phyloP scores from a whole-genome alignment of 2,797 vertebrate species.

The Silurus aristotelis region DNA sequence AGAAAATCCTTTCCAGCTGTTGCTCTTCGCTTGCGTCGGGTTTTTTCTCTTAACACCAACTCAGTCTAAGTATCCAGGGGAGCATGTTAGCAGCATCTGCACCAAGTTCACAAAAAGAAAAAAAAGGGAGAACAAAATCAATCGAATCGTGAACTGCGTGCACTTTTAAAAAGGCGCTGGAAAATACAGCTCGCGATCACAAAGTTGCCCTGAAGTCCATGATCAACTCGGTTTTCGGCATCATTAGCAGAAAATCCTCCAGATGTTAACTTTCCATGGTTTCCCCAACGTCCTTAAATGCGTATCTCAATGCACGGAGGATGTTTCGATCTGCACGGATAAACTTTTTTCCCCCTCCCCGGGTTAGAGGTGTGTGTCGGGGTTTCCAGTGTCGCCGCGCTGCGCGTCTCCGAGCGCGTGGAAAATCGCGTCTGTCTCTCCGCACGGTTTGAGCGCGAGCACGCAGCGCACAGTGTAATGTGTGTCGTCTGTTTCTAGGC shows the following conservation, averaged over 20 bases:
- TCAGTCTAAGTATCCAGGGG: slow-evolving; percentile 20
- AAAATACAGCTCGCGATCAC: background rate
- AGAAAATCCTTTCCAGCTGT: slow-evolving; percentile 34
- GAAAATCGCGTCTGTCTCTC: slow-evolving; percentile 46
- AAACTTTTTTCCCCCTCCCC: background rate
- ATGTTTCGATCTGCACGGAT: background rate
- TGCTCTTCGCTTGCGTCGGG: background rate
- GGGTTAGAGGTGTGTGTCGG: background rate
- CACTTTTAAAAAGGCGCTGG: background rate
- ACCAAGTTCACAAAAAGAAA: background rate
- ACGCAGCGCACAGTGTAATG: slow-evolving; percentile 66
- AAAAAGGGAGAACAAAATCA: background rate
- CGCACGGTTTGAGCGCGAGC: slow-evolving; percentile 66
- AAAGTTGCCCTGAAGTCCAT: slow-evolving; percentile 16
- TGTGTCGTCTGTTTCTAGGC: slow-evolving; percentile 76
- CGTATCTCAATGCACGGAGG: background rate
- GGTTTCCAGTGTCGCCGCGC: background rate
- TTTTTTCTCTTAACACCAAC: slow-evolving; percentile 9
- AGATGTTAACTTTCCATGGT: slow-evolving; percentile 27
- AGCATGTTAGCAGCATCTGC: slow-evolving; percentile 36
- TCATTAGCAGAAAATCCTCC: background rate
- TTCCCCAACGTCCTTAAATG: background rate
- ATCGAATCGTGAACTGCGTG: background rate
- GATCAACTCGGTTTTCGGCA: background rate
- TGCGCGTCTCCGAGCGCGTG: background rate